Percentiles rank a stretch among this genome's conserved stretches.
Conservation (phyloP, 2,113 vertebrate species). For the Ranitomeya imitator region DNA sequence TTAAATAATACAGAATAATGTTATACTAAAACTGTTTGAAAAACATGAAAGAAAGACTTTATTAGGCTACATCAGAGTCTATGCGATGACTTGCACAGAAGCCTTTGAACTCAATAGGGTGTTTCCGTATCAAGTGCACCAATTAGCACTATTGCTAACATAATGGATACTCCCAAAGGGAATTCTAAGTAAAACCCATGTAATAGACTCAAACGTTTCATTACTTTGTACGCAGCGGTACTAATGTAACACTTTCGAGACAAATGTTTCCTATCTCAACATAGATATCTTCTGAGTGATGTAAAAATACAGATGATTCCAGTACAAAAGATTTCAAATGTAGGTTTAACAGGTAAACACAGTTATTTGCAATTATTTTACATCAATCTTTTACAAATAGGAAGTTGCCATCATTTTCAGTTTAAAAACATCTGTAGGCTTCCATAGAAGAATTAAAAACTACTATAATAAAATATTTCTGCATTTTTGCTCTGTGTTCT, state of each 20-base stretch:
- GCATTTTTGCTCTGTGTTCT: no score
- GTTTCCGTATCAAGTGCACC: constrained; percentile 36
- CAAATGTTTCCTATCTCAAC: background rate
- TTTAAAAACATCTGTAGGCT: background rate
- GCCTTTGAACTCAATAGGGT: constrained; percentile 40
- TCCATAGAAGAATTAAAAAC: background rate
- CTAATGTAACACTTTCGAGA: constrained; percentile 19
- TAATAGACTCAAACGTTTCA: constrained; percentile 26
- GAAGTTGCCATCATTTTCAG: background rate
- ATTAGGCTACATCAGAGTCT: background rate
- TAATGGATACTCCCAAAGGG: constrained; percentile 13
- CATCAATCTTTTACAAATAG: background rate
- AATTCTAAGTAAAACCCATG: constrained; percentile 20
- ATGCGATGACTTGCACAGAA: background rate
- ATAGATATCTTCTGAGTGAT: background rate
- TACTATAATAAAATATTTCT: background rate
- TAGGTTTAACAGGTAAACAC: constrained; percentile 26
- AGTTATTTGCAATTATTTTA: background rate
- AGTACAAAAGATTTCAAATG: background rate
- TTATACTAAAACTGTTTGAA: background rate
- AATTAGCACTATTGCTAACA: constrained; percentile 26
- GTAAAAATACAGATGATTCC: background rate
- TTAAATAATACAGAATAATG: background rate
- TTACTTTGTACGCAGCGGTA: constrained; percentile 20
- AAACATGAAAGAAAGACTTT: constrained; percentile 14